A percentile compares a stretch with the other conserved stretches of the same genome.
Evolutionary conservation across 2,888 invertebrate species (phyloP).

Genomic region (Hanleya hanleyi): DNA sequence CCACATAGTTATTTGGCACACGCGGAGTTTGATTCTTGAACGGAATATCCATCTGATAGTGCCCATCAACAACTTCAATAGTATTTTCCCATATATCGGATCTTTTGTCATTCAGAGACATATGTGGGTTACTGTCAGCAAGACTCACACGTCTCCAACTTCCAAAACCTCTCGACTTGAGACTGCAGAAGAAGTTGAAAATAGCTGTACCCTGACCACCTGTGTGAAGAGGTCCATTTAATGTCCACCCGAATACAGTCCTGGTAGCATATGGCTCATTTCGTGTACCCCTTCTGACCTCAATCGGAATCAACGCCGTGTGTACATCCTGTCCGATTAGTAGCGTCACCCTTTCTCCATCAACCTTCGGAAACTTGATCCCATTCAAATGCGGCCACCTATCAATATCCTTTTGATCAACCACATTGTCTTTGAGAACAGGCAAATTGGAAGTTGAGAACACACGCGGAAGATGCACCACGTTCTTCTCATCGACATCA

Average conservation of each 20-base stretch:
- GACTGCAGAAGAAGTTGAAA: not conserved
- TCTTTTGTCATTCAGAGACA: slow-evolving; percentile 16
- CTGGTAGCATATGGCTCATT: slow-evolving; percentile 24
- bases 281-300: slow-evolving; percentile 7
- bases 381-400: slow-evolving; percentile 15
- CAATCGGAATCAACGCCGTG: not conserved
- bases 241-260: slow-evolving; percentile 27
- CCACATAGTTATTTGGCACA: slow-evolving; percentile 28
- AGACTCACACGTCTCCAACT: not conserved
- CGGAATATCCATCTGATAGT: not conserved
- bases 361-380: slow-evolving; percentile 1
- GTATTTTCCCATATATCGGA: slow-evolving; percentile 1
- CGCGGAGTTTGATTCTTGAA: not conserved
- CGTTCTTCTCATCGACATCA: not conserved
- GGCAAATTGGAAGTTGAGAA: not conserved
- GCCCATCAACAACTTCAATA: slow-evolving; percentile 1
- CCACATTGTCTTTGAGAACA: slow-evolving; percentile 1
- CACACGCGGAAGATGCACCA: not conserved
- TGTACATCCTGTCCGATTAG: slow-evolving; percentile 26
- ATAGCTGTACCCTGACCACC: not conserved
- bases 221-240: slow-evolving; percentile 16
- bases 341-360: slow-evolving; percentile 9
- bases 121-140: not conserved
- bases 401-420: not conserved
- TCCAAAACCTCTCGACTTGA: not conserved